phyloP scores from a whole-genome alignment of 2,113 vertebrate genomes.

The Smithornis capensis region DNA sequence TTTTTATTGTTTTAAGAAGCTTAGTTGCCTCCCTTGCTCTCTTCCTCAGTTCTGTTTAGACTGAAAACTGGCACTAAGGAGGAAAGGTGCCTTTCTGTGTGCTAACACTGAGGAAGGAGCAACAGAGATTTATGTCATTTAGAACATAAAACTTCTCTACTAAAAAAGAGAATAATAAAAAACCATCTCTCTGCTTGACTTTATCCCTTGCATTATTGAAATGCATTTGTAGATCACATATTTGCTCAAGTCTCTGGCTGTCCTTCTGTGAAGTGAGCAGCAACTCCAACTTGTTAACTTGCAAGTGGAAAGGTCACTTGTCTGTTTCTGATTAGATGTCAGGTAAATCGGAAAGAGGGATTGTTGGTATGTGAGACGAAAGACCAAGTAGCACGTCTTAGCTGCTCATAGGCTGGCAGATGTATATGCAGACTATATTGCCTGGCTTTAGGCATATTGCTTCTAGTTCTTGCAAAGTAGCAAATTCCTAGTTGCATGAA shows the following conservation, averaged over 20 bases:
- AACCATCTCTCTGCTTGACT: not conserved
- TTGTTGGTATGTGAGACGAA: not conserved
- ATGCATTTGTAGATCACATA: accelerated
- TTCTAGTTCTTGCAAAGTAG: not conserved
- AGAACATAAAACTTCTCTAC: not conserved
- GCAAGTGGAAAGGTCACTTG: not conserved
- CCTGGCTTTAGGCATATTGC: not conserved
- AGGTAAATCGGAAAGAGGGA: not conserved
- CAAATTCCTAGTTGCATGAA: not conserved
- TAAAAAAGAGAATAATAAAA: not conserved
- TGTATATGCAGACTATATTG: not conserved
- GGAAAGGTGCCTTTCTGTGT: not conserved
- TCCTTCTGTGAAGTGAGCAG: not conserved
- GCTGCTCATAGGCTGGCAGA: not conserved
- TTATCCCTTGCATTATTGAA: not conserved
- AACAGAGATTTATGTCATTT: not conserved
- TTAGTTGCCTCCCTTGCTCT: not conserved
- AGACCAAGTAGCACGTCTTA: not conserved
- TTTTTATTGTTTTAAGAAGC: not conserved
- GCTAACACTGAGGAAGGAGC: not conserved
- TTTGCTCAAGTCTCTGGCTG: not conserved
- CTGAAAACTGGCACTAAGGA: not conserved
- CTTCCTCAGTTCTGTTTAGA: not conserved
- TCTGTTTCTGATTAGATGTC: slow-evolving; percentile 2
- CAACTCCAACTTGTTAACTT: slow-evolving; percentile 7